Percentiles rank a stretch among this genome's conserved stretches.
phyloP scores from a whole-genome alignment of 2,888 invertebrate species.

The Rotaria magnacalcarata region DNA sequence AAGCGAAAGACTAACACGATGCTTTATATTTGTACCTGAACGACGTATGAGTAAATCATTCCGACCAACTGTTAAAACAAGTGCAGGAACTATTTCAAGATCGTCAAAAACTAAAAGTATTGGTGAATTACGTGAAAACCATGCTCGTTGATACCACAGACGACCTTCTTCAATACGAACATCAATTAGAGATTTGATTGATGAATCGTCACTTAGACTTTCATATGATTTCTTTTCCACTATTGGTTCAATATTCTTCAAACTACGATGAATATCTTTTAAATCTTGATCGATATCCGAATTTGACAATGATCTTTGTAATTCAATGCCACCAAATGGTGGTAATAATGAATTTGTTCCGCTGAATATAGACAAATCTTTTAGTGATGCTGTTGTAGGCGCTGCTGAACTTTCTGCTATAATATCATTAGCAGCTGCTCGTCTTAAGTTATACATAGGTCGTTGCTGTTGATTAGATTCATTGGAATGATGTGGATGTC shows the following conservation, averaged over 20 bases:
- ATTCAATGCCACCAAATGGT: conserved; percentile 9
- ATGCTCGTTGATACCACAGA: neutral
- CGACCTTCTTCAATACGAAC: conserved; percentile 21
- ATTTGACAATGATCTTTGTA: neutral
- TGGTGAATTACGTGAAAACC: conserved; percentile 1
- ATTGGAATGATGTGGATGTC: neutral
- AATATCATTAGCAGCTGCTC: neutral
- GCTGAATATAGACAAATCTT: neutral
- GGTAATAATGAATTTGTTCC: neutral
- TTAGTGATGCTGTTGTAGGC: neutral
- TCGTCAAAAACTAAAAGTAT: neutral
- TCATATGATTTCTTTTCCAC: neutral
- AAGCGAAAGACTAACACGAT: conserved; percentile 14
- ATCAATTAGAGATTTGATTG: neutral
- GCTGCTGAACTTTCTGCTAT: neutral
- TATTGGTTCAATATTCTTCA: neutral
- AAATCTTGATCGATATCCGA: neutral
- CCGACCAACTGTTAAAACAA: neutral
- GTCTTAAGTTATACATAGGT: neutral
- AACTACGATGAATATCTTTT: neutral
- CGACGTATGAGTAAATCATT: conserved; percentile 10
- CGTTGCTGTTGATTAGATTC: neutral
- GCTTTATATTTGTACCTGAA: neutral
- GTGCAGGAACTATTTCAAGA: conserved; percentile 3
- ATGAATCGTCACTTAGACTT: neutral